Conservation (phyloP, 1,140 invertebrate species). For the Gryllus bimaculatus region DNA sequence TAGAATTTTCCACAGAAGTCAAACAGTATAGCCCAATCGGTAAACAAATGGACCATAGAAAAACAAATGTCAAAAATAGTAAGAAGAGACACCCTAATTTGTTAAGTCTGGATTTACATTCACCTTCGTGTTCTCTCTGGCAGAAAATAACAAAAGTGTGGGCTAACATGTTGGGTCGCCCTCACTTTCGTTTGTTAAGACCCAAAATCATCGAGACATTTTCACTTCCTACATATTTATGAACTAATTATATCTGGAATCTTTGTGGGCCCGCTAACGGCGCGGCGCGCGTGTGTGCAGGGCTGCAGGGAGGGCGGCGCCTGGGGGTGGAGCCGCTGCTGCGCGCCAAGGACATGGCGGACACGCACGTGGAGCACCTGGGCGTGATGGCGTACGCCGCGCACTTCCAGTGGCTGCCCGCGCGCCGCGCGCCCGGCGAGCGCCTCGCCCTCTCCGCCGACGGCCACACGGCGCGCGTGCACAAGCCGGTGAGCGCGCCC, state of each 20-base stretch:
- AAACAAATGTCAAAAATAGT: too few species aligned
- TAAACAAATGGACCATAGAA: too few species aligned
- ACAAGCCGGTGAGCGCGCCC: constrained; percentile 58
- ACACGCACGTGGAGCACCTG: constrained; percentile 87
- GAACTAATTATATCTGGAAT: background rate
- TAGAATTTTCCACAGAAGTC: too few species aligned
- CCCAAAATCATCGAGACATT: background rate
- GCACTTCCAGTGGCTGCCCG: constrained; percentile 77
- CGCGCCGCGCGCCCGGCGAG: constrained; percentile 67
- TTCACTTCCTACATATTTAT: too few species aligned
- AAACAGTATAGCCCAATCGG: too few species aligned
- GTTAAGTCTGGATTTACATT: too few species aligned
- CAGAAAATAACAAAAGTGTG: too few species aligned
- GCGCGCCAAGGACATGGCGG: constrained; percentile 86
- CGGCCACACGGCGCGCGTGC: constrained; percentile 69
- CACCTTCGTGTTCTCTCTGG: too few species aligned
- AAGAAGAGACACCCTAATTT: too few species aligned
- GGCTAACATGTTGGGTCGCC: too few species aligned
- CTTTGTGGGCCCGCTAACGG: too few species aligned
- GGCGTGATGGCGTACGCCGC: constrained; percentile 93
- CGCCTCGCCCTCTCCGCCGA: constrained; percentile 64
- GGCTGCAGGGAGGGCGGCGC: constrained; percentile 49
- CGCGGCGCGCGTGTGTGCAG: constrained; percentile 35
- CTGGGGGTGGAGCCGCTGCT: constrained; percentile 80
- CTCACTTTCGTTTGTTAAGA: background rate